Evolutionary conservation across 2,797 vertebrate species (phyloP), one percentile per base, ranked within the genome.

Genomic region (Ataeniobius toweri): DNA sequence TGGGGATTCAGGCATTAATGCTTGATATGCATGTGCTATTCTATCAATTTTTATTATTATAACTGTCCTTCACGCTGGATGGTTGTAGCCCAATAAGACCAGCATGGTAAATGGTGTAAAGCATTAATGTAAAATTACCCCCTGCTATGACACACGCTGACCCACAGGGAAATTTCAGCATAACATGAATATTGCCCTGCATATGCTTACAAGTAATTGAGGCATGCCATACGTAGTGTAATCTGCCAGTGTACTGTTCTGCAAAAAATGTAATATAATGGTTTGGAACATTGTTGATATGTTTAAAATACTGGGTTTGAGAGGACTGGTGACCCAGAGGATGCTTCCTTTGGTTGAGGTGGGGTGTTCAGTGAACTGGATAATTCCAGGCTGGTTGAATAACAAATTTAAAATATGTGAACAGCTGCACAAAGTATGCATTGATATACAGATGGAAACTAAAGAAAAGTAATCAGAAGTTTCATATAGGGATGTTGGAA

Each of bases 51-150:
- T 48, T 79, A 20, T 71, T 76, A 55, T 59, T 46, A 70, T 76
- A 39, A 84, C 86, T 78, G 86, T 78, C 91, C 87, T 88, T 90
- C 89, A 91, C 20, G 56, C 89, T 70, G 67, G 85, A 79, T 76
- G 78, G 84, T 79, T 85, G 79, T 78, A 71, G 73, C 81, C 80
- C 79, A 86, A 86, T 80, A 84, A 84, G 78, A 55, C 78, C 75
- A 76, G 80, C 76, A 53, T 51, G 77, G 79, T 78, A 88, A 86
- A 90, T 74, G 87, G 78, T 86, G 74, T 86, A 89, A 83, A 71
- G 80, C 88, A 89, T 89, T 90, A 89, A 89, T 82, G 84, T 82
- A 80, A 87, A 84, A 89, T 89, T 86, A 87, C 86, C 85, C 81
- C 8, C 77, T 74, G 59, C 53, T 36, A 75, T 68, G 80, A 79